A percentile compares a stretch with the other conserved stretches of the same genome.
Evolutionary conservation across 2,888 invertebrate species (phyloP).

Genomic region (Andrena haemorrhoa): DNA sequence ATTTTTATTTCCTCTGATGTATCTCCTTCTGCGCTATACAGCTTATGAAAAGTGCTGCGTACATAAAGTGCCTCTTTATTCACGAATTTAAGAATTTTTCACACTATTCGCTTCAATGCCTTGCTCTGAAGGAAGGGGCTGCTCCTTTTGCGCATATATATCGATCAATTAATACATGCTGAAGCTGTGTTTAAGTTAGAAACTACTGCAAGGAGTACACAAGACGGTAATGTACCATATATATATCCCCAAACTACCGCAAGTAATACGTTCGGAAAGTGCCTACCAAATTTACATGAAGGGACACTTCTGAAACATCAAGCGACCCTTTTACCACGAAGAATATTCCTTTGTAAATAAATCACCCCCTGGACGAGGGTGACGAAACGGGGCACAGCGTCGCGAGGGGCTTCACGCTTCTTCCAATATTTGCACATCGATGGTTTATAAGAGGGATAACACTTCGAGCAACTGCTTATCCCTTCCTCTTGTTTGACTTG

Average conservation of each 20-base stretch:
- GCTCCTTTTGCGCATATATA: too few relatives aligned
- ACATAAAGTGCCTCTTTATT: too few relatives aligned
- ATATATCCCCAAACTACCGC: slow-evolving; percentile 15
- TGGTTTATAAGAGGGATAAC: slow-evolving; percentile 54
- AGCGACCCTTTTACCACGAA: slow-evolving; percentile 21
- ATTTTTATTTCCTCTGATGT: background rate
- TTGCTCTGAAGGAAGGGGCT: too few relatives aligned
- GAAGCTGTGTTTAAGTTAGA: too few relatives aligned
- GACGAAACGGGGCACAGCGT: slow-evolving; percentile 1
- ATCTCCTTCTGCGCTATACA: background rate
- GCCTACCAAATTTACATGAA: slow-evolving; percentile 57
- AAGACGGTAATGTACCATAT: background rate
- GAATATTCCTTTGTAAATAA: slow-evolving; percentile 51
- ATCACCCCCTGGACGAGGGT: slow-evolving; percentile 16
- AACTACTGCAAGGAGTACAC: background rate
- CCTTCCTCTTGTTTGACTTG: slow-evolving; percentile 37
- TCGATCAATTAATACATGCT: too few relatives aligned
- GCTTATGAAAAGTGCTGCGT: too few relatives aligned
- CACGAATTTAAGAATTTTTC: too few relatives aligned
- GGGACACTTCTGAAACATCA: slow-evolving; percentile 38
- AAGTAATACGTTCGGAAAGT: slow-evolving; percentile 24
- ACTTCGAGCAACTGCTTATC: slow-evolving; percentile 40
- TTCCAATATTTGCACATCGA: slow-evolving; percentile 56
- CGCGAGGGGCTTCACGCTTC: slow-evolving; percentile 9
- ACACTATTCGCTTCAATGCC: too few relatives aligned